phyloP scores from a whole-genome alignment of 2,888 invertebrate genomes.

The Stenodera caucasica region DNA sequence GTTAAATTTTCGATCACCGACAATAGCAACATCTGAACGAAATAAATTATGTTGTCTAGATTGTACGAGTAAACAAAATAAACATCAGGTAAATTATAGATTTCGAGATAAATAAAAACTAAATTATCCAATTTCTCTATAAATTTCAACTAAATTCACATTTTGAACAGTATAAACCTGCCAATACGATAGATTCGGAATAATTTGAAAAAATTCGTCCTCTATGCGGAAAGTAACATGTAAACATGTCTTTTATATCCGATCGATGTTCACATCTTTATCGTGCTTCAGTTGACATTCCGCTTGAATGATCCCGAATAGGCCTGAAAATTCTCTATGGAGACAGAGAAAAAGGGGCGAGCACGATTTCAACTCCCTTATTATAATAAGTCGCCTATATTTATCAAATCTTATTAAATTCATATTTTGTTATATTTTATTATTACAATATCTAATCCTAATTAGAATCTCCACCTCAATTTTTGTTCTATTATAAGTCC shows the following conservation, averaged over 20 bases:
- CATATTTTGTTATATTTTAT: too few species aligned
- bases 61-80: slow-evolving; percentile 23
- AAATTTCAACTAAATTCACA: too few species aligned
- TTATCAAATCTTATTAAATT: too few species aligned
- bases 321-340: slow-evolving; percentile 19
- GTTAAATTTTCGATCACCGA: slow-evolving; percentile 5
- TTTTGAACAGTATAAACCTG: slow-evolving; percentile 20
- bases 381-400: too few species aligned
- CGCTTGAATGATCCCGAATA: slow-evolving; percentile 28
- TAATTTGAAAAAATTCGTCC: slow-evolving; percentile 34
- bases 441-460: too few species aligned
- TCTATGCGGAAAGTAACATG: slow-evolving; percentile 29
- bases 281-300: slow-evolving; percentile 34
- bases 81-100: slow-evolving; percentile 29
- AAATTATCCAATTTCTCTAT: too few species aligned
- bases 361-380: slow-evolving; percentile 23
- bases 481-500: background rate
- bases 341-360: background rate
- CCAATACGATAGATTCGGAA: slow-evolving; percentile 35
- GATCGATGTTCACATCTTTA: slow-evolving; percentile 35
- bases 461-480: background rate
- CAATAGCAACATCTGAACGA: slow-evolving; percentile 10
- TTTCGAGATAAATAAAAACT: slow-evolving; percentile 12
- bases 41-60: slow-evolving; percentile 16
- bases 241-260: slow-evolving; percentile 36